A percentile compares a stretch with the other conserved stretches of the same genome.
These are phyloP conservation scores for Daphoenositta chrysoptera DNA, from an alignment of 2,113 vertebrate species.

Conservation along the genomic window DNA sequence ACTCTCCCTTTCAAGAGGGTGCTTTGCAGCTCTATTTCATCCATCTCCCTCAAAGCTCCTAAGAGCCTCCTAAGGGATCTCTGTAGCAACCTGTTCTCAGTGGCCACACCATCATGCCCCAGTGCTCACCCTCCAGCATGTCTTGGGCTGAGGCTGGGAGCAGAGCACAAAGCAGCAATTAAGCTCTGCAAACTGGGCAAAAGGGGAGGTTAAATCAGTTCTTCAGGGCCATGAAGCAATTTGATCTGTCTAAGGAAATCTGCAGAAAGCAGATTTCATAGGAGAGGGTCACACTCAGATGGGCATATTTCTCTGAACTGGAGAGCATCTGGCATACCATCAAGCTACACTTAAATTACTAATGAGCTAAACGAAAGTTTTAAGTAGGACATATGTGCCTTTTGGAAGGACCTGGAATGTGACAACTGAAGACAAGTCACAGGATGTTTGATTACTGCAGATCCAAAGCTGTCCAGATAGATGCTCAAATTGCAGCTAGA, in stretches of 20 bases:
- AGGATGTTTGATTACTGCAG: not conserved
- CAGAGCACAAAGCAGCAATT: not conserved
- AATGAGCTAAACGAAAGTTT: constrained; percentile 5
- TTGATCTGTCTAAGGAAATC: not conserved
- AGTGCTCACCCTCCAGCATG: not conserved
- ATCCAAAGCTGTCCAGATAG: not conserved
- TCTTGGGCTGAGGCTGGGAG: not conserved
- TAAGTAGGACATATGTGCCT: not conserved
- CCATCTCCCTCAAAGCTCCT: not conserved
- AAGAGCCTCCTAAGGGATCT: not conserved
- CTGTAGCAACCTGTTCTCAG: not conserved
- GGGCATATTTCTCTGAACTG: not conserved
- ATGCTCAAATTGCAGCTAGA: not conserved
- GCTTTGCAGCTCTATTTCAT: not conserved
- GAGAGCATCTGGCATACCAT: constrained; percentile 20
- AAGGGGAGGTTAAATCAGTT: not conserved
- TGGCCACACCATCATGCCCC: no score
- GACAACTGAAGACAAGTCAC: not conserved
- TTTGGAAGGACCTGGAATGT: not conserved
- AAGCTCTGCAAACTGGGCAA: not conserved
- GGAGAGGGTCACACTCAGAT: not conserved
- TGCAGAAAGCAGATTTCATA: not conserved
- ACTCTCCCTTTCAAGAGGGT: not conserved
- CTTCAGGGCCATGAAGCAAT: not conserved
- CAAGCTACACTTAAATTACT: constrained; percentile 7